Evolutionary conservation across 2,888 invertebrate species (phyloP), one percentile per base, ranked within the genome.

Genomic region (Arge pagana): DNA sequence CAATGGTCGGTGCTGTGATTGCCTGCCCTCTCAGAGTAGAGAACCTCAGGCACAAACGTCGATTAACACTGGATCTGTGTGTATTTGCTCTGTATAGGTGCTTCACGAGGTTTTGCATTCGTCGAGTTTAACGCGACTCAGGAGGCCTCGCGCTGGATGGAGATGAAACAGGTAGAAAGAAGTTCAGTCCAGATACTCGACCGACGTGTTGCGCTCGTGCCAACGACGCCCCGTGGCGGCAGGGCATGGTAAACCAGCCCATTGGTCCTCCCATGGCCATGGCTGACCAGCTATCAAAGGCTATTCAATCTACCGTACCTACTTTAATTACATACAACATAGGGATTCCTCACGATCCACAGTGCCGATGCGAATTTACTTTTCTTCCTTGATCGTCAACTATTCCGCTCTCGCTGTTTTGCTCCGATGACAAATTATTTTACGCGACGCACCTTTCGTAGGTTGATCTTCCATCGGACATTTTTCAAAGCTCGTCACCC

Each of bases 61-160:
- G 76, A 76, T 76, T 76, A 76, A 76, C 76, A 70, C 68, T 76
- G 72, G 76, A 75, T 74, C 72, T 76, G 73, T 76, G 76, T 79
- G 78, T 84, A 81, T 82, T 83, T 83, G 82, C 83, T 82, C 82
- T 84, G 82, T 93, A 93, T 86, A 91, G 93, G 93, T 85, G 86
- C 88, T 79, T 90, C 90, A 80, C 82, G 87, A 72, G 87, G 87
- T 65, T 87, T 88, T 80, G 87, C 86, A 73, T 88, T 88, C 86
- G 90, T 94, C 83, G 94, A 95, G 85, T 95, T 95, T 86, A 84
- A 87, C 79, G 87, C 88, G 79, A 85, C 89, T 78, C 85, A 86
- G 78, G 92, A 93, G 82, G 93, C 94, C 74, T 86, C 86, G 77
- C 85, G 85, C 77, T 93, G 93, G 92, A 93, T 94, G 90, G 92